Percentiles rank a stretch among this genome's conserved stretches.
phyloP scores from a whole-genome alignment of 2,113 vertebrate genomes.

The Poicephalus gulielmi region DNA sequence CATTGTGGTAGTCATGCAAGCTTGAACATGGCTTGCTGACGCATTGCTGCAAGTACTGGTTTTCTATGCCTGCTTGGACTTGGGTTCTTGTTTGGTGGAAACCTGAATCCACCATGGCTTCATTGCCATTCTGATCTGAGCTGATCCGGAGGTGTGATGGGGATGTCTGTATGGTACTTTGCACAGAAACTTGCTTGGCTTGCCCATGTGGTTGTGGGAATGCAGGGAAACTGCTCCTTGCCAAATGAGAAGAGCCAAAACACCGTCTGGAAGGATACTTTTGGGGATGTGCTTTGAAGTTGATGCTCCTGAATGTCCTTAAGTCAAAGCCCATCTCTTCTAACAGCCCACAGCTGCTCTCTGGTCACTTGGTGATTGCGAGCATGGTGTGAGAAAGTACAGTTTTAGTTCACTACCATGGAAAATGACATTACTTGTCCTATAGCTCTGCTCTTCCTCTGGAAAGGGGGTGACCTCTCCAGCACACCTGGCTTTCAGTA shows the following conservation, averaged over 20 bases:
- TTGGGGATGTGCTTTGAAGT: not conserved
- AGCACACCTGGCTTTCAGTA: not conserved
- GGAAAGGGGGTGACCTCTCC: not conserved
- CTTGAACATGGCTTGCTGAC: not conserved
- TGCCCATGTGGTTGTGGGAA: too few species aligned
- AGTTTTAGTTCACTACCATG: not conserved
- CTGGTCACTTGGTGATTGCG: not conserved
- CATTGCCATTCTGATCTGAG: not conserved
- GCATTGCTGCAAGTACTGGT: not conserved
- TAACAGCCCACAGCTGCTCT: not conserved
- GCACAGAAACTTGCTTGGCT: not conserved
- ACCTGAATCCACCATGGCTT: not conserved
- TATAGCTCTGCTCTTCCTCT: not conserved
- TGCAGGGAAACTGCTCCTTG: not conserved
- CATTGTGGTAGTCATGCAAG: not conserved
- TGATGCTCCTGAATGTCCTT: not conserved
- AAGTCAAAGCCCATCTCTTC: not conserved
- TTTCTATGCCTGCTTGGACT: not conserved
- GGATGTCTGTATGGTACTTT: accelerated
- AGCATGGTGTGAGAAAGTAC: not conserved
- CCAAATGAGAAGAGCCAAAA: not conserved
- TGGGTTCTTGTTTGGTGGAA: not conserved
- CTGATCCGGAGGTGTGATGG: not conserved
- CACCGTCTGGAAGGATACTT: not conserved
- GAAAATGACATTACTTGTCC: not conserved